A percentile compares a stretch with the other conserved stretches of the same genome.
phyloP scores from a whole-genome alignment of 2,797 vertebrate species.

The Sebastes hubbsi region DNA sequence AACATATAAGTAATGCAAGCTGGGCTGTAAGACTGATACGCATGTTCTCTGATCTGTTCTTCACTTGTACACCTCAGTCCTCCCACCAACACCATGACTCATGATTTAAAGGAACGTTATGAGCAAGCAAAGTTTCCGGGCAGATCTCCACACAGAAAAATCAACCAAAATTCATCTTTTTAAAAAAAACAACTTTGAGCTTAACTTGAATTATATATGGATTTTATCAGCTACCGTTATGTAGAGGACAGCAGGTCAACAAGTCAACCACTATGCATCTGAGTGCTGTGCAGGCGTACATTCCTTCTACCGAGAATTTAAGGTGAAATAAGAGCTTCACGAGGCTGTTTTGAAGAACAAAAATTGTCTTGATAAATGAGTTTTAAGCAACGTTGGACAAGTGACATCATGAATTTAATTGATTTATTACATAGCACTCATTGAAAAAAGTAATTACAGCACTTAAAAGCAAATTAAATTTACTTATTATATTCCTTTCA shows the following conservation, averaged over 20 bases:
- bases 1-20: constrained; percentile 37
- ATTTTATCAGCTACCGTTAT: neutral
- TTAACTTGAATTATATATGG: neutral
- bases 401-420: neutral
- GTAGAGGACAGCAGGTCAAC: neutral
- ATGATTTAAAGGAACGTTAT: constrained; percentile 7
- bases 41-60: constrained; percentile 50
- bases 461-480: neutral
- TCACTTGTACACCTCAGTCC: constrained; percentile 35
- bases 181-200: neutral
- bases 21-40: constrained; percentile 39
- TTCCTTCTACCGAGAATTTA: neutral
- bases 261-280: neutral
- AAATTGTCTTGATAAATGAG: neutral
- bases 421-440: neutral
- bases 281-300: neutral
- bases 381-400: neutral
- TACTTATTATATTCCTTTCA: neutral
- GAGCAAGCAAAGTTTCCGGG: neutral
- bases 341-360: neutral
- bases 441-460: neutral
- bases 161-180: neutral
- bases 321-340: neutral
- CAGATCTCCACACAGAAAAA: neutral
- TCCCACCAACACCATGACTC: constrained; percentile 46